Conservation (phyloP, 2,888 invertebrate genomes). For the Imbricaverruca yamaguchii region DNA sequence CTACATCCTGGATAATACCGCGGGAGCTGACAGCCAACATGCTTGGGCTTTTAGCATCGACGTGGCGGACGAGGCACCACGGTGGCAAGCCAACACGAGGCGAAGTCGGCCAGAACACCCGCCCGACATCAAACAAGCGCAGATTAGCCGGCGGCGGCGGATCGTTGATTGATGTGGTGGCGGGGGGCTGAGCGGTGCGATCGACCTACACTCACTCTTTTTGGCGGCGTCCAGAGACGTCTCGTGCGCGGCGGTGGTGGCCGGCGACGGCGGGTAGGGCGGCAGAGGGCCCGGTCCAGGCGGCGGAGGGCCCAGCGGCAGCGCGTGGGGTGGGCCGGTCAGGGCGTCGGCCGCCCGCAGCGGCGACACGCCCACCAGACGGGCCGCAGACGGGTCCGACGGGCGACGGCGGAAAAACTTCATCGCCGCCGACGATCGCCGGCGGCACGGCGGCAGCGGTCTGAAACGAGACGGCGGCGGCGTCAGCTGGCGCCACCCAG, state of each 20-base stretch:
- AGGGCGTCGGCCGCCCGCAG: not conserved
- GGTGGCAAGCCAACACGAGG: too few relatives aligned
- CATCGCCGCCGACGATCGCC: not conserved
- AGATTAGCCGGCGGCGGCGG: too few relatives aligned
- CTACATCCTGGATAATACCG: too few relatives aligned
- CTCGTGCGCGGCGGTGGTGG: not conserved
- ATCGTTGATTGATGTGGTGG: too few relatives aligned
- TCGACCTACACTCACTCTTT: not conserved
- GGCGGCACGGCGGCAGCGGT: too few relatives aligned
- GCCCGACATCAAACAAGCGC: too few relatives aligned
- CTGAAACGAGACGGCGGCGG: not conserved
- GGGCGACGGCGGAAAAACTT: constrained; percentile 8
- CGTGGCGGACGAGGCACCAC: too few relatives aligned
- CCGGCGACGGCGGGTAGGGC: not conserved
- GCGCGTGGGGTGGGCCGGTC: constrained; percentile 3
- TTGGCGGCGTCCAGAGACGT: not conserved
- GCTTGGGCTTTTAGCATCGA: too few relatives aligned
- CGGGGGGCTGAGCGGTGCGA: too few relatives aligned
- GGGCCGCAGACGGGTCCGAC: not conserved
- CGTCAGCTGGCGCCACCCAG: too few relatives aligned
- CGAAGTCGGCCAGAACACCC: too few relatives aligned
- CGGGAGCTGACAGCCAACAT: too few relatives aligned
- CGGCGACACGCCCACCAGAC: not conserved
- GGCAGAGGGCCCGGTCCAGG: not conserved
- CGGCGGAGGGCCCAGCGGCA: constrained; percentile 2